Percentiles rank a stretch among this genome's conserved stretches.
Conservation (phyloP, 2,113 vertebrate genomes). For the Microcebus tavaratra region DNA sequence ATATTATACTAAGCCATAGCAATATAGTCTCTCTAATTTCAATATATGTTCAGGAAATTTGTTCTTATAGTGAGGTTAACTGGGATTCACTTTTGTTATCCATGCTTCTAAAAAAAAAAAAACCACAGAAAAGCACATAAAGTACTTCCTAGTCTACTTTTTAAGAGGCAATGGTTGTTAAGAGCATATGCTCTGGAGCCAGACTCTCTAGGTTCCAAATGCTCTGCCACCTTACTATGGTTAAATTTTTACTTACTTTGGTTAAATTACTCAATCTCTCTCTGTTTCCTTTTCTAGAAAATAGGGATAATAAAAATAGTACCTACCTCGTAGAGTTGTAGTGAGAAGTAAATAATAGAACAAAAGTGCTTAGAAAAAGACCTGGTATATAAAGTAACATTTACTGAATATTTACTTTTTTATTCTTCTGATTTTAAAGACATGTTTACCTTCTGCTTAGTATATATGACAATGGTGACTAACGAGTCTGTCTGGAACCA, state of each 20-base stretch:
- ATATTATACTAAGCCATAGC: background rate
- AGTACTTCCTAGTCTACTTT: background rate
- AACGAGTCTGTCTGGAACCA: conserved; percentile 96
- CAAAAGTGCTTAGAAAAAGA: conserved; percentile 12
- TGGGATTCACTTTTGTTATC: background rate
- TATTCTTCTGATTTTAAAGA: conserved; percentile 42
- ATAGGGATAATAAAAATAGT: background rate
- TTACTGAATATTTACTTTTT: background rate
- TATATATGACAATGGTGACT: conserved; percentile 92
- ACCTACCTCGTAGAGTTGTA: background rate
- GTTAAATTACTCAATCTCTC: background rate
- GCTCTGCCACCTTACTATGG: background rate
- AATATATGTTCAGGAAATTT: background rate
- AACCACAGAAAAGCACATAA: background rate
- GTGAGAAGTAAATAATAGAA: background rate
- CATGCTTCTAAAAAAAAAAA: background rate
- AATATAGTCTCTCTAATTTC: background rate
- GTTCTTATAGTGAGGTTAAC: background rate
- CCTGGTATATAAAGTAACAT: background rate
- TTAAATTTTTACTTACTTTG: background rate
- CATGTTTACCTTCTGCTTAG: conserved; percentile 88
- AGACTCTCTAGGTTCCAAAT: background rate
- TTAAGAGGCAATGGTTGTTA: background rate
- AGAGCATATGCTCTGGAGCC: background rate
- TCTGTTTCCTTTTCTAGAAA: background rate